These are phyloP conservation scores for Noctua fimbriata DNA, from an alignment of 2,888 invertebrate species.

Conservation along the genomic window DNA sequence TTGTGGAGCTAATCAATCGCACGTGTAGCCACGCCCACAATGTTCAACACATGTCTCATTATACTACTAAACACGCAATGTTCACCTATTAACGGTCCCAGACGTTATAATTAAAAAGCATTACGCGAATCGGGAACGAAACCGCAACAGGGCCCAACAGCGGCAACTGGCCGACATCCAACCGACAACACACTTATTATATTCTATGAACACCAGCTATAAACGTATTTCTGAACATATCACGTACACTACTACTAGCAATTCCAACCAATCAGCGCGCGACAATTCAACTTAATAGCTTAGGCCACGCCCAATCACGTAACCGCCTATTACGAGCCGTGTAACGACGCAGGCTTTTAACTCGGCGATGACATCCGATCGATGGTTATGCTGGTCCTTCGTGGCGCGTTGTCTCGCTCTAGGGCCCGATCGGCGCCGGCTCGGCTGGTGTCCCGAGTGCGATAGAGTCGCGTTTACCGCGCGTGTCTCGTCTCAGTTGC, in stretches of 20 bases:
- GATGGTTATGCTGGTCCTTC: slow-evolving; percentile 75
- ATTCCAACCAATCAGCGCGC: slow-evolving; percentile 90
- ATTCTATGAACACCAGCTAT: slow-evolving; percentile 89
- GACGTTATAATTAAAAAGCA: slow-evolving; percentile 85
- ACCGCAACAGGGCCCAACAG: slow-evolving; percentile 83
- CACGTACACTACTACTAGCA: slow-evolving; percentile 90
- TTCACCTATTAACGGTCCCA: slow-evolving; percentile 82
- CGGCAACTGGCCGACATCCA: slow-evolving; percentile 86
- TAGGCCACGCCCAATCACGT: slow-evolving; percentile 90
- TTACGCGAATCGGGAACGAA: slow-evolving; percentile 83
- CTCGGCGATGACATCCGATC: slow-evolving; percentile 88
- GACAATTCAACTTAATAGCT: slow-evolving; percentile 90
- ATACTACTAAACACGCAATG: slow-evolving; percentile 55
- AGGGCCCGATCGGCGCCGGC: slow-evolving; percentile 78
- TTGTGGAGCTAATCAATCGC: slow-evolving; percentile 47
- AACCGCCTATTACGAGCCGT: slow-evolving; percentile 90
- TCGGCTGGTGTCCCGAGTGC: slow-evolving; percentile 82
- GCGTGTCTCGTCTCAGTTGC: slow-evolving; percentile 89
- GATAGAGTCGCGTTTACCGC: slow-evolving; percentile 89
- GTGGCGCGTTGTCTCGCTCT: slow-evolving; percentile 80
- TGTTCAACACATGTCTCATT: slow-evolving; percentile 59
- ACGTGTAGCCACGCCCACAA: slow-evolving; percentile 63
- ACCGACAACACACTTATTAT: slow-evolving; percentile 89
- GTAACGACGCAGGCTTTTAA: slow-evolving; percentile 90
- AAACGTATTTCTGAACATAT: slow-evolving; percentile 90